Evolutionary conservation across 2,113 vertebrate genomes (phyloP), one percentile per base, ranked within the genome.

Genomic region (Vireo altiloquus): DNA sequence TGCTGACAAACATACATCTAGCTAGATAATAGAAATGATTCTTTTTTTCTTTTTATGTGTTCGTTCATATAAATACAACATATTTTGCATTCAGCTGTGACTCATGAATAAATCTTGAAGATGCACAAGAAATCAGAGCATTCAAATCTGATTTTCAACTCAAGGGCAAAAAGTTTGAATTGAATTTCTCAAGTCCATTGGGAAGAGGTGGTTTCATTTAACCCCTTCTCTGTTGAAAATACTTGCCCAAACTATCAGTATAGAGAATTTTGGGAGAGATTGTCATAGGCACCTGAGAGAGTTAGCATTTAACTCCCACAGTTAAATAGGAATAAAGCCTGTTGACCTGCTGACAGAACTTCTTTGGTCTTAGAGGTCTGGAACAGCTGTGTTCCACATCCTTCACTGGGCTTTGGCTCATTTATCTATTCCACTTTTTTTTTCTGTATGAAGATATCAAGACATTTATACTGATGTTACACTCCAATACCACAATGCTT

Each of bases 71-170:
- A 96, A 97, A 97, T 95, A 92, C 86, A 97, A 95, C 61, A 66
- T 71, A 78, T 30, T 94, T 54, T 87, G 71, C 92, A 89, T 96
- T 97, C 96, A 95, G 44, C 93, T 97, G 91, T 97, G 95, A 96
- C 91, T 97, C 91, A 91, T 95, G 92, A 97, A 98, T 97, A 98
- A 96, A 94, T 96, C 94, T 92, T 71, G 78, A 96, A 96, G 91
- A 95, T 93, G 39, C 87, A 87, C 24, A 72, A 96, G 90, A 95
- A 96, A 94, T 87, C 71, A n/a, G 17, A 93, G 85, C 68, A 97
- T 96, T 97, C 75, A 95, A 87, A 97, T 97, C 81, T 94, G 79
- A 97, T 97, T 97, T 97, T 96, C 85, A 74, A 24, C 74, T 63
- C 69, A 94, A 86, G 72, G 17, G 69, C 13, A 57, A 75, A 84